These are phyloP conservation scores for Proales similis DNA, from an alignment of 1,140 invertebrate species.

Conservation along the genomic window DNA sequence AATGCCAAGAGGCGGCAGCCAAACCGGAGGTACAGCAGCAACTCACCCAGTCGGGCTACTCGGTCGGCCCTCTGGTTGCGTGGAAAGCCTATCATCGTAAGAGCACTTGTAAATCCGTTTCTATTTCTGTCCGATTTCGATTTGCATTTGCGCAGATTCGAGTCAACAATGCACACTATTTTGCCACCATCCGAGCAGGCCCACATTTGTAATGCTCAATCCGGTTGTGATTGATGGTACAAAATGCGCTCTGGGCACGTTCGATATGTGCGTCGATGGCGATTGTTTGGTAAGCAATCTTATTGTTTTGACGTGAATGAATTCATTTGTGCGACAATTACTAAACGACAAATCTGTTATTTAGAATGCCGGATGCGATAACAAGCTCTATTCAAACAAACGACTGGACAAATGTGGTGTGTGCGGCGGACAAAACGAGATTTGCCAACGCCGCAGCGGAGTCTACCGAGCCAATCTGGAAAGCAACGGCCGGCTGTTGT, in stretches of 20 bases:
- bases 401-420: slow-evolving; percentile 29
- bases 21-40: neutral
- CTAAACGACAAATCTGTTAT: neutral
- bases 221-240: slow-evolving; percentile 34
- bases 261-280: slow-evolving; percentile 38
- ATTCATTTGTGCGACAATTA: neutral
- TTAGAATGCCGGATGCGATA: slow-evolving; percentile 36
- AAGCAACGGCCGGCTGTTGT: no score
- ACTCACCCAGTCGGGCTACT: slow-evolving; percentile 22
- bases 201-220: slow-evolving; percentile 2
- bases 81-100: slow-evolving; percentile 32
- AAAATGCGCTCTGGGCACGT: slow-evolving; percentile 20
- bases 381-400: slow-evolving; percentile 15
- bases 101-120: neutral
- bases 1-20: slow-evolving; percentile 5
- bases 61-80: neutral
- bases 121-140: neutral
- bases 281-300: slow-evolving; percentile 12
- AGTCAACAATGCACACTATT: slow-evolving; percentile 21
- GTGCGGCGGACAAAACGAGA: slow-evolving; percentile 25
- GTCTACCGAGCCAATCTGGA: slow-evolving; percentile 23
- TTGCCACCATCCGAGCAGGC: slow-evolving; percentile 14
- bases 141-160: neutral
- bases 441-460: slow-evolving; percentile 1
- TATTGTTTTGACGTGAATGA: neutral